These are phyloP conservation scores for Melanostigma gelatinosum DNA, from an alignment of 2,113 vertebrate species.

Conservation along the genomic window DNA sequence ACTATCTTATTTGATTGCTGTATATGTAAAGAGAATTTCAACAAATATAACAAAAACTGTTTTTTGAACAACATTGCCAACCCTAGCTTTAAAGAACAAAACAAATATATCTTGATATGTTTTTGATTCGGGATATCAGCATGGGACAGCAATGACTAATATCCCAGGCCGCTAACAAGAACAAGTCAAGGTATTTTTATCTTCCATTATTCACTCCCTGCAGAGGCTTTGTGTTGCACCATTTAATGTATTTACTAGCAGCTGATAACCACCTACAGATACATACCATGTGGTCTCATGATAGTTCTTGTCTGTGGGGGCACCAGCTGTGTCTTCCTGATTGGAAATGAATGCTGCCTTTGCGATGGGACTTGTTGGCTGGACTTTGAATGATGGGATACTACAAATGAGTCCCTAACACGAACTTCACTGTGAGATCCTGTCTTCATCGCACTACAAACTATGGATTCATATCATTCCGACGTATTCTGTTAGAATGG, in stretches of 20 bases:
- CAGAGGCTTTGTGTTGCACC: not conserved
- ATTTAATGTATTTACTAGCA: not conserved
- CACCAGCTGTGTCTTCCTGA: not conserved
- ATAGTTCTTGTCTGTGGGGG: not conserved
- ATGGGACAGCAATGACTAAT: not conserved
- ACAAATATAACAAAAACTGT: too few relatives aligned
- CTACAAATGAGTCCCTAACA: constrained; percentile 5
- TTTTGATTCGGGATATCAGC: not conserved
- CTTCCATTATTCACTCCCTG: not conserved
- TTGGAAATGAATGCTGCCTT: not conserved
- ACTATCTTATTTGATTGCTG: too few relatives aligned
- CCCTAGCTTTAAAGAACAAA: not conserved
- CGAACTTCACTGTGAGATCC: not conserved
- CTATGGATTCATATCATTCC: not conserved
- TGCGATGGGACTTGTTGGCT: constrained; percentile 1
- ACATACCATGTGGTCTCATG: not conserved
- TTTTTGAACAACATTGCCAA: too few relatives aligned
- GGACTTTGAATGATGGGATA: constrained; percentile 3
- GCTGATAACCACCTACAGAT: not conserved
- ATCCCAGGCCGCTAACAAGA: not conserved
- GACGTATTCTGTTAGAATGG: not conserved
- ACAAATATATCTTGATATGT: not conserved
- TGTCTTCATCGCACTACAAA: constrained; percentile 13
- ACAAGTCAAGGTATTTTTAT: not conserved
- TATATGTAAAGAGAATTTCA: too few relatives aligned